Conservation (phyloP, 1,140 invertebrate genomes). For the Panagrolaimus sp. region DNA sequence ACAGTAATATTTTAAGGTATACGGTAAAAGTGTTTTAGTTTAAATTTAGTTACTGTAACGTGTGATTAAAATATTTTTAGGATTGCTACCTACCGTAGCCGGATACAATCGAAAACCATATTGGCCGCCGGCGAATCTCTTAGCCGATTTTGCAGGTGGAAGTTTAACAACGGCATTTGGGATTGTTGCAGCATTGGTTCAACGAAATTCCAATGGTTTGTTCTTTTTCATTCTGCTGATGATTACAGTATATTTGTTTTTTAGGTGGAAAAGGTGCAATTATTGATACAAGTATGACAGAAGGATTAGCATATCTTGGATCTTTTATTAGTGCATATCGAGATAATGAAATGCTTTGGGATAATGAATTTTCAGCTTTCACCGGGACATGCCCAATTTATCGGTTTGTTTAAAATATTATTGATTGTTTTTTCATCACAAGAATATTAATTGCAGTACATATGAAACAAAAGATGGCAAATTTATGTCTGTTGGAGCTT, state of each 20-base stretch:
- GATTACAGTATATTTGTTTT: constrained; percentile 23
- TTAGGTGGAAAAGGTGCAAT: constrained; percentile 65
- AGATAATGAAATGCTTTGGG: constrained; percentile 68
- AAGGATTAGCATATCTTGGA: constrained; percentile 82
- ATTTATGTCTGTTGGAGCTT: constrained; percentile 83
- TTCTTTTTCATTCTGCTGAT: constrained; percentile 34
- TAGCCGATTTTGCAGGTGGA: constrained; percentile 91
- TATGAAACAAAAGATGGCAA: constrained; percentile 84
- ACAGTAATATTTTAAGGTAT: constrained; percentile 19
- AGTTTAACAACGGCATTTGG: constrained; percentile 84
- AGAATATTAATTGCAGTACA: constrained; percentile 61
- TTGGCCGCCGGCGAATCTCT: constrained; percentile 76
- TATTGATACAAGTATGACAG: constrained; percentile 63
- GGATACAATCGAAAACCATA: constrained; percentile 68
- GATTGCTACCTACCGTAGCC: constrained; percentile 78
- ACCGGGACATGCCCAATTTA: constrained; percentile 75
- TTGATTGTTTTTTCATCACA: not conserved
- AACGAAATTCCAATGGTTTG: constrained; percentile 71
- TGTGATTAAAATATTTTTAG: constrained; percentile 60
- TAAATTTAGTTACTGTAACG: constrained; percentile 7
- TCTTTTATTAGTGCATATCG: constrained; percentile 74
- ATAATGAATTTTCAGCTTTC: constrained; percentile 71
- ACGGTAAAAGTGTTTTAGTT: not conserved
- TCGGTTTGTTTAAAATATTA: constrained; percentile 61
- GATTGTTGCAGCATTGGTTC: constrained; percentile 78